phyloP scores from a whole-genome alignment of 2,888 invertebrate species.

The Panzeria rudis region DNA sequence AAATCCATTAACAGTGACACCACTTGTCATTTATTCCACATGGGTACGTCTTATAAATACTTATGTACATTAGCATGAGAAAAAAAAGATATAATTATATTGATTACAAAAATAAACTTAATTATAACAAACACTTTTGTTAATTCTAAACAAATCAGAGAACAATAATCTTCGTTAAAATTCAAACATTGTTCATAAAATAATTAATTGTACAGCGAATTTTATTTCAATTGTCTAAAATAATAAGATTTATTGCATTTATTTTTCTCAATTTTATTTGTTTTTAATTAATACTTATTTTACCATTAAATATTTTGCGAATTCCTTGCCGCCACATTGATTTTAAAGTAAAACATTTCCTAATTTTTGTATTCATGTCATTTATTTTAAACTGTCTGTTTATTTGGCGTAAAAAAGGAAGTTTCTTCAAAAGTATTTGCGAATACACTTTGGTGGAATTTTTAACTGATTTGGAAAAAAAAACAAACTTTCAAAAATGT shows the following conservation, averaged over 20 bases:
- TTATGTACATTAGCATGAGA: background rate
- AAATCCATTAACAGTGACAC: background rate
- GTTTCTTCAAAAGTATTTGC: background rate
- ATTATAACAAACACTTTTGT: background rate
- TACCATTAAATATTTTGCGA: background rate
- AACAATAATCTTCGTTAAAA: slow-evolving; percentile 1
- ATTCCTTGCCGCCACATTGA: slow-evolving; percentile 12
- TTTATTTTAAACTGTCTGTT: background rate
- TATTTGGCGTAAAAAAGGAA: background rate
- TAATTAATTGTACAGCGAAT: slow-evolving; percentile 4
- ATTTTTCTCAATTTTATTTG: background rate
- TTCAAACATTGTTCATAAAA: slow-evolving; percentile 8
- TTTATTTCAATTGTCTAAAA: slow-evolving; percentile 12
- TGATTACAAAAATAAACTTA: background rate
- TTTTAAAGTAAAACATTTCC: slow-evolving; percentile 4
- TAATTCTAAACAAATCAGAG: background rate
- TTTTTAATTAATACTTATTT: background rate
- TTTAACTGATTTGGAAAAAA: no score
- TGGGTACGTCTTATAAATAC: background rate
- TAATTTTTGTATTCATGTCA: background rate
- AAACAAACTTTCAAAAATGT: no score
- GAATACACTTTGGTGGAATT: no score
- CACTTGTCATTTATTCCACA: slow-evolving; percentile 27
- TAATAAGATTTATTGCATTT: slow-evolving; percentile 33
- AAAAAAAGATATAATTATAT: slow-evolving; percentile 19